Evolutionary conservation across 2,888 invertebrate genomes (phyloP), one percentile per base, ranked within the genome.

Genomic region (Steromphala cineraria): DNA sequence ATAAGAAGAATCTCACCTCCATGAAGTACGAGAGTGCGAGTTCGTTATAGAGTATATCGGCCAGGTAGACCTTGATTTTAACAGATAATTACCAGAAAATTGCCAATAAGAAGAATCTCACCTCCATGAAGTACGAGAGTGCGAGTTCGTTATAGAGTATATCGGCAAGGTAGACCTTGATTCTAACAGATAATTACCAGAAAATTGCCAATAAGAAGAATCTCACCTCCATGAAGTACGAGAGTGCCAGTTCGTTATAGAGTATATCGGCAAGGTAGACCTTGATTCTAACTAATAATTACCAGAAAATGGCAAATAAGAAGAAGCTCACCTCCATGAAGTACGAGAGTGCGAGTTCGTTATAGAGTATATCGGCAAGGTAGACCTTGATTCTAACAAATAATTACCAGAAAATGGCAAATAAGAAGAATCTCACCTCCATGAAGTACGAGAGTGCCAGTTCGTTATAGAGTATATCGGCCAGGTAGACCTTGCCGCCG

Each of bases 81-180:
- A n/a, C n/a, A n/a, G n/a, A n/a, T 40, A 74, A 17, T 31, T 31
- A 31, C 31, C 5, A 74, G 31, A 31, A 17, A 67, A 10, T 74
- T 36, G 10, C 7, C 24, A 74, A 74, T 74, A 2, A 56, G 21
- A 56, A 56, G 24, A 78, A n/a, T n/a, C 87, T 83, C 93, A 95
- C 95, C 95, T 99, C 98, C 95, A 98, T 98, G 91, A 99, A 98
- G 93, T 97, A 98, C 94, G 98, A 98, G 84, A 99, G 95, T 81
- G 97, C 96, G 83, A 96, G 95, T 94, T 98, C 98, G 94, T 97
- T 97, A 93, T 96, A 96, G 79, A 99, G 94, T 92, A 99, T 96
- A 94, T 99, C 99, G 88, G n/a, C n/a, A n/a, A n/a, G n/a, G n/a
- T n/a, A n/a, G n/a, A n/a, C n/a, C n/a, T n/a, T n/a, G n/a, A n/a